Evolutionary conservation across 2,113 vertebrate species (phyloP).

Genomic region (Axis porcinus): DNA sequence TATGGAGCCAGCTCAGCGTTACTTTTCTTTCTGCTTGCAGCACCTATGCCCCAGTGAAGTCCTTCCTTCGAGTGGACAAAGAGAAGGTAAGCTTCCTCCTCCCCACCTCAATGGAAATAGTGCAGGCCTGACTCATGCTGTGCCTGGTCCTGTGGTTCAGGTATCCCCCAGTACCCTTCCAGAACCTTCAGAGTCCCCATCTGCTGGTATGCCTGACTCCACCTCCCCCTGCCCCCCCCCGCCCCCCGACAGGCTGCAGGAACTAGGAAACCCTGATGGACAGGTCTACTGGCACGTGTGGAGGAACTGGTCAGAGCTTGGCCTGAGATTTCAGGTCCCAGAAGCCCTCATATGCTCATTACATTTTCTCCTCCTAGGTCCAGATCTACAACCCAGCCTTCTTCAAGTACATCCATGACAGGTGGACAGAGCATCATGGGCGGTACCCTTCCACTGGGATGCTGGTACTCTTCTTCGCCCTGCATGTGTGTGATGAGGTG

Average conservation of each 20-base stretch:
- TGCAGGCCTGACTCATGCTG: background rate
- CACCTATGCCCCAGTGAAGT: conserved; percentile 97
- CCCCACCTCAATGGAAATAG: background rate
- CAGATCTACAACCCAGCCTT: conserved; percentile 99
- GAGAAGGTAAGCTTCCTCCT: conserved; percentile 88
- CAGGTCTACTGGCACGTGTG: background rate
- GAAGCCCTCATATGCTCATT: background rate
- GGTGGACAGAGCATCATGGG: conserved; percentile 94
- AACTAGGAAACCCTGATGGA: background rate
- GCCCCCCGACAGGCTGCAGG: background rate
- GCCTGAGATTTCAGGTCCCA: background rate
- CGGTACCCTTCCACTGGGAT: conserved; percentile 99
- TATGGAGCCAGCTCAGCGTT: background rate
- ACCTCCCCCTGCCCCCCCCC: accelerated
- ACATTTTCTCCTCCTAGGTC: conserved; percentile 81
- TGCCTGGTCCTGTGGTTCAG: background rate
- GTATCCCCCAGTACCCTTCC: background rate
- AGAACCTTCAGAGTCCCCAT: background rate
- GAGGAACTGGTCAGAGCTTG: background rate
- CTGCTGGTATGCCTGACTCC: background rate
- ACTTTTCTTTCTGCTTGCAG: conserved; percentile 77
- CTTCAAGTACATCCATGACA: conserved; percentile 99
- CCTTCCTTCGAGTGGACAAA: conserved; percentile 98
- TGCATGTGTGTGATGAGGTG: conserved; percentile 98
- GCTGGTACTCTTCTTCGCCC: conserved; percentile 96